A percentile compares a stretch with the other conserved stretches of the same genome.
phyloP scores from a whole-genome alignment of 2,888 invertebrate genomes.

The Dasypolia templi region DNA sequence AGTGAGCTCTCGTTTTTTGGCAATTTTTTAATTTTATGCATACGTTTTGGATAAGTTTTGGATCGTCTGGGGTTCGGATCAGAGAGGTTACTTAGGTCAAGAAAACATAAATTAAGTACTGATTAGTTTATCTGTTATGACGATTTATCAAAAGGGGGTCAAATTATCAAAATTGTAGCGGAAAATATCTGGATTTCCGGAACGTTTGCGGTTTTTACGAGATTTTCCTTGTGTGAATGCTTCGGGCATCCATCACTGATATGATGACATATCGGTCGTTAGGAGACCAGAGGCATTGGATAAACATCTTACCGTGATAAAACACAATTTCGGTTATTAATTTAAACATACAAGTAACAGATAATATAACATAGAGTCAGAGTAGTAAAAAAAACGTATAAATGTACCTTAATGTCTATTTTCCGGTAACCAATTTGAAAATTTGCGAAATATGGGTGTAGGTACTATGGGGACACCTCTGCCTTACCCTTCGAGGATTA shows the following conservation, averaged over 20 bases:
- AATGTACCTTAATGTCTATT: not conserved
- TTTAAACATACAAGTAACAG: not conserved
- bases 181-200: slow-evolving; percentile 18
- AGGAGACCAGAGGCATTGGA: not conserved
- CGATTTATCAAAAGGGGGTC: too few species aligned
- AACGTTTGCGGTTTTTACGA: slow-evolving; percentile 26
- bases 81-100: not conserved
- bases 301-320: slow-evolving; percentile 4
- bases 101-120: not conserved
- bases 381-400: not conserved
- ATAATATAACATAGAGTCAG: not conserved
- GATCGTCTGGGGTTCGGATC: not conserved
- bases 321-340: not conserved
- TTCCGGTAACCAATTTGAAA: not conserved
- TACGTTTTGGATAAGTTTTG: not conserved
- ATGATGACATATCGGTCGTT: slow-evolving; percentile 33
- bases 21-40: slow-evolving; percentile 36
- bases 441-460: not conserved
- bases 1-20: slow-evolving; percentile 26
- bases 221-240: not conserved
- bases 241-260: slow-evolving; percentile 36
- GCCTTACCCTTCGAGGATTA: not conserved
- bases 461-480: not conserved
- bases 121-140: not conserved
- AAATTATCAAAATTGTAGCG: slow-evolving; percentile 1